Base-by-base conservation (phyloP, 2,113 vertebrate genomes). In the Barnardius zonarius region DNA sequence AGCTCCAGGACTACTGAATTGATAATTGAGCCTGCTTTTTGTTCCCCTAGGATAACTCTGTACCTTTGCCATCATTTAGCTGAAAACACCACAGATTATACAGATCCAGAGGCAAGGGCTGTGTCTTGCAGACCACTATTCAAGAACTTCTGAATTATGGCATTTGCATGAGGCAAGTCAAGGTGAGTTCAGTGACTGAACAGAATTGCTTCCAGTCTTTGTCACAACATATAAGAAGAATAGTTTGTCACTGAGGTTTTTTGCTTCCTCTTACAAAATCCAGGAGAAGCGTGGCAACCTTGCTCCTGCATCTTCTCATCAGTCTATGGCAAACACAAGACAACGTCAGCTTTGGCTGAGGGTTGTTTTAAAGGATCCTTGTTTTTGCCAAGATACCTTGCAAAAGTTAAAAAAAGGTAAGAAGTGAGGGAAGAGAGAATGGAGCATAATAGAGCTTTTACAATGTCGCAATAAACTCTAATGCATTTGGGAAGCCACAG, bases 91-190 rank as follows among this genome's bases (percentile, higher is more conserved):
- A 28, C 64, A 78, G 80, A 81, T 46, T 9, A 81, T 64, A 13
- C 1, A 59, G 69, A 91, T 78, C 48, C 39, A 75, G 25, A 82
- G 62, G 35, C 73, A 82, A 24, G 1, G 17, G 22, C 37, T 78
- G 16, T 7, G 11, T 41, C 13, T 5, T 78, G 80, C 73, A 84
- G 73, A 82, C 73, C 8, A 33, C 80, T 82, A 27, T 31, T 78
- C 43, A 92, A 91, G 73, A 95, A 87, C 35, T 75, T 64, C 73
- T 91, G 91, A 95, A 90, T 93, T 94, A 91, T 18, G 41, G 59
- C 31, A 96, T 95, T 97, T 97, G 80, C 92, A 79, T 91, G 87
- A 94, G 52, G 76, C 17, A 7, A 95, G 84, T 79, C 96, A 97
- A 96, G 84, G 91, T 93, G 92, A 96, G 83, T 91, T 95, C 83